Percentiles rank a stretch among this genome's conserved stretches.
phyloP scores from a whole-genome alignment of 2,888 invertebrate genomes.

The Noctua janthina region DNA sequence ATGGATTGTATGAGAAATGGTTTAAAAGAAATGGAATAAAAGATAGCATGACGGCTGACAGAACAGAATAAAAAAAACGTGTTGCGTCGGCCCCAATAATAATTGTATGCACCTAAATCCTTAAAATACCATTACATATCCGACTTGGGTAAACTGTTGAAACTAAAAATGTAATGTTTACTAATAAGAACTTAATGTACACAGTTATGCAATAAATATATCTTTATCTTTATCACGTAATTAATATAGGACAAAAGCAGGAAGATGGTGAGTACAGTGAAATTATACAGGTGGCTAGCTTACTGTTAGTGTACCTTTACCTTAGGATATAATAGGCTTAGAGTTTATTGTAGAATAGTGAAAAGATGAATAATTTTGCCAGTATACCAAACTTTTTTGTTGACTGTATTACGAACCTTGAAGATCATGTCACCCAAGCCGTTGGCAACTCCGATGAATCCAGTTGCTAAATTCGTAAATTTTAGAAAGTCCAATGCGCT shows the following conservation, averaged over 20 bases:
- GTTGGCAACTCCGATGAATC: conserved; percentile 68
- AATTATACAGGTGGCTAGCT: neutral
- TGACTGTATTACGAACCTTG: conserved; percentile 54
- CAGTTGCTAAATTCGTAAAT: conserved; percentile 67
- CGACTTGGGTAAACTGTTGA: no score
- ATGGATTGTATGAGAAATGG: no score
- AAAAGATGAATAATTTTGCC: neutral
- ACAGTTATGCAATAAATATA: no score
- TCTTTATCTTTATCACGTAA: neutral
- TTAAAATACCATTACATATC: no score
- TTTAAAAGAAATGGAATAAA: neutral
- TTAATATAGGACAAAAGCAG: neutral
- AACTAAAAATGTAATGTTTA: no score
- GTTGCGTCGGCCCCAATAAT: neutral
- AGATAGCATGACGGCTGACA: neutral
- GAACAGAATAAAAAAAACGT: neutral
- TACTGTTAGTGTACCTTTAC: no score
- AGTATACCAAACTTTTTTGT: neutral
- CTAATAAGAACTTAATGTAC: no score
- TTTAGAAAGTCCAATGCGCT: conserved; percentile 67
- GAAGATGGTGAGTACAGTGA: neutral
- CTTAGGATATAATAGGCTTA: neutral
- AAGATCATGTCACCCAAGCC: conserved; percentile 67
- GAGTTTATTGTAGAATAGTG: neutral
- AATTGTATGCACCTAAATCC: no score